These are phyloP conservation scores for Gadus chalcogrammus DNA, from an alignment of 2,113 vertebrate genomes.

Conservation along the genomic window DNA sequence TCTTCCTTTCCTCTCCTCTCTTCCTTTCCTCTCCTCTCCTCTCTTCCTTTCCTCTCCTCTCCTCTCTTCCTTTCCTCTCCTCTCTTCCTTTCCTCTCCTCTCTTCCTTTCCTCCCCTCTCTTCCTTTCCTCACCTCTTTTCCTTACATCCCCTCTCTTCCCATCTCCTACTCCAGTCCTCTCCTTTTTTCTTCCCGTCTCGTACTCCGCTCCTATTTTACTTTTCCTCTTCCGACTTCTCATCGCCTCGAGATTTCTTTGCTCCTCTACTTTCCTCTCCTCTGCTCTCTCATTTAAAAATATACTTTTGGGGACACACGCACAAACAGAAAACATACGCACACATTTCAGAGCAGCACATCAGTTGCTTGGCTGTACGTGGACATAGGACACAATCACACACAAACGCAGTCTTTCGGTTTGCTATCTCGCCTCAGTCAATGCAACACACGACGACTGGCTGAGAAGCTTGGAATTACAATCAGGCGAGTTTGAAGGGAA, in stretches of 20 bases:
- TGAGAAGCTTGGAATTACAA: constrained; percentile 35
- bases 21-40: neutral
- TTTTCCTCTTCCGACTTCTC: neutral
- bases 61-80: neutral
- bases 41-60: neutral
- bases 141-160: neutral
- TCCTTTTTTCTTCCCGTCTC: constrained; percentile 10
- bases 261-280: constrained; percentile 6
- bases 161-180: neutral
- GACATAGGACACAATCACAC: constrained; percentile 9
- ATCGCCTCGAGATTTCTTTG: neutral
- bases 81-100: constrained; percentile 15
- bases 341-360: too few relatives aligned
- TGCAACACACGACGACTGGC: constrained; percentile 47
- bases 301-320: too few relatives aligned
- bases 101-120: constrained; percentile 1
- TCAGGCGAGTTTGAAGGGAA: constrained; percentile 23
- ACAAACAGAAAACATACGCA: neutral
- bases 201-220: neutral
- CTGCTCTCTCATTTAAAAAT: too few relatives aligned
- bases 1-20: neutral
- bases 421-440: constrained; percentile 56
- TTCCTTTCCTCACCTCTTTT: neutral
- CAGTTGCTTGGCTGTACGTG: too few relatives aligned
- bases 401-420: constrained; percentile 16